Evolutionary conservation across 2,888 invertebrate genomes (phyloP).

Genomic region (Myopa tessellatipennis): DNA sequence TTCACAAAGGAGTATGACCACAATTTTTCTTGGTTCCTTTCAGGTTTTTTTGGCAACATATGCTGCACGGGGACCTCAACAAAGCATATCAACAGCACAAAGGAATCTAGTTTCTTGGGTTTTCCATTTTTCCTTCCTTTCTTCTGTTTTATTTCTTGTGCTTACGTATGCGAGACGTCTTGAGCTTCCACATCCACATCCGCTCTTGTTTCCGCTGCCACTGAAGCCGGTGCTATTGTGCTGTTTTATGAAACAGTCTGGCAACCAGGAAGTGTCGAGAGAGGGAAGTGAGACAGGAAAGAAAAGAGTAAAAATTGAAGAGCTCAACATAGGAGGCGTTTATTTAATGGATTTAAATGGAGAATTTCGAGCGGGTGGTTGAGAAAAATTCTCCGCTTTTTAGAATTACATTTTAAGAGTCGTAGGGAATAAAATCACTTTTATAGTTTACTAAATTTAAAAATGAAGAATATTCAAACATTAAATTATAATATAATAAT

Average conservation of each 20-base stretch:
- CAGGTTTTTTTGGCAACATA: neutral
- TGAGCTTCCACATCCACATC: constrained; percentile 2
- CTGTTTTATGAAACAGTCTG: neutral
- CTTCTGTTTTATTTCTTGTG: neutral
- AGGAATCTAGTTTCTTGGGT: constrained; percentile 7
- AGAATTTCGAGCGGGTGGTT: no score
- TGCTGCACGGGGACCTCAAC: neutral
- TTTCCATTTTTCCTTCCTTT: neutral
- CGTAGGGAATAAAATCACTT: no score
- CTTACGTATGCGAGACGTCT: constrained; percentile 16
- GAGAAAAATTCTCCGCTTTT: no score
- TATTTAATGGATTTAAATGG: no score
- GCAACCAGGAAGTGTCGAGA: neutral
- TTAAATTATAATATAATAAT: no score
- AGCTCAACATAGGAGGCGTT: neutral
- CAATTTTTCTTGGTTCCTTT: neutral
- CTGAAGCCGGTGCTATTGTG: neutral
- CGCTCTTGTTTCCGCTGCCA: neutral
- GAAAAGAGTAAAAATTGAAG: neutral
- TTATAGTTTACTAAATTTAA: no score
- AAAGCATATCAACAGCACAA: constrained; percentile 9
- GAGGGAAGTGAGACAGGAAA: neutral
- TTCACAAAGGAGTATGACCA: neutral
- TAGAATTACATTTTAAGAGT: no score
- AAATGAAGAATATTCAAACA: no score